Percentiles rank a stretch among this genome's conserved stretches.
Conservation (phyloP, 1,140 invertebrate species). For the Zelostemma sp. region DNA sequence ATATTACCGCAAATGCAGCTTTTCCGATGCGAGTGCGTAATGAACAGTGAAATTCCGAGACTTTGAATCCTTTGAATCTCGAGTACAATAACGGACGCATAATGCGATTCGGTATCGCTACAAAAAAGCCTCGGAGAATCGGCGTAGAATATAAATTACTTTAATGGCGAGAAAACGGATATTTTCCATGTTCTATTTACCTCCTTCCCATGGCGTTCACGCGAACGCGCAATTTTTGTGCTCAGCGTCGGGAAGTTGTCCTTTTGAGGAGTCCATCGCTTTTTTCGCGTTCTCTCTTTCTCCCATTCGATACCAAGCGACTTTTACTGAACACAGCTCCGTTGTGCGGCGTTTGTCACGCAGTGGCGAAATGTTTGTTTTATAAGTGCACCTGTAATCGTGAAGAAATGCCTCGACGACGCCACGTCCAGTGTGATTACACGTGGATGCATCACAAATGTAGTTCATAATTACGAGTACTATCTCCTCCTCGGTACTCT, state of each 20-base stretch:
- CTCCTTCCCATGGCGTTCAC: neutral
- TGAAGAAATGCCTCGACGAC: constrained; percentile 22
- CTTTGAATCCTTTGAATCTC: no score
- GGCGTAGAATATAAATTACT: no score
- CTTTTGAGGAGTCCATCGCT: neutral
- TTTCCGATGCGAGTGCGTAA: no score
- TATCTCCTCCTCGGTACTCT: constrained; percentile 16
- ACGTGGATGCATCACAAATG: constrained; percentile 24
- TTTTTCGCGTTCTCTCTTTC: neutral
- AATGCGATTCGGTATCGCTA: no score
- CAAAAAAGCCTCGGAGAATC: no score
- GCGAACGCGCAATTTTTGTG: neutral
- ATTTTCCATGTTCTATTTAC: neutral
- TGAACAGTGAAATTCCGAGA: no score
- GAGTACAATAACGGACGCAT: no score
- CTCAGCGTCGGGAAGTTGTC: neutral
- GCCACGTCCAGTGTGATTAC: constrained; percentile 27
- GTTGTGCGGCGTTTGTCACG: constrained; percentile 26
- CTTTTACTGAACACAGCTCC: constrained; percentile 26
- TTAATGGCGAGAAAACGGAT: neutral
- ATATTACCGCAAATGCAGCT: no score
- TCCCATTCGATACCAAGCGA: neutral
- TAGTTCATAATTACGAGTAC: constrained; percentile 28
- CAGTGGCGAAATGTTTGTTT: constrained; percentile 28
- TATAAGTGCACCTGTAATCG: constrained; percentile 8